A percentile compares a stretch with the other conserved stretches of the same genome.
These are phyloP conservation scores for Mya arenaria DNA, from an alignment of 1,140 invertebrate species.

Conservation along the genomic window DNA sequence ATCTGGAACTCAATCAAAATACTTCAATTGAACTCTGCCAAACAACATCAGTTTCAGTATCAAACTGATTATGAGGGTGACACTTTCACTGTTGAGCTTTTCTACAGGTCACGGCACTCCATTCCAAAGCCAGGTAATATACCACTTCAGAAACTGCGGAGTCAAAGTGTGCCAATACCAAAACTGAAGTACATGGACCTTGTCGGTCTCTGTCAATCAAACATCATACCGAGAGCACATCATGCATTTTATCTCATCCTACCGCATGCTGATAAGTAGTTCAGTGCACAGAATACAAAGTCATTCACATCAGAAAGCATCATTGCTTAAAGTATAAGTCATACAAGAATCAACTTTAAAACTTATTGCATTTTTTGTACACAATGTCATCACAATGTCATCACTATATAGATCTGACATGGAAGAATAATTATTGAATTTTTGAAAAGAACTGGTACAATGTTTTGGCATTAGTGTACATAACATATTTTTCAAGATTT, in stretches of 20 bases:
- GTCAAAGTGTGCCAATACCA: background rate
- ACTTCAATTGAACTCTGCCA: background rate
- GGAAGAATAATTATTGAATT: too few relatives aligned
- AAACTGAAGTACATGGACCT: constrained; percentile 11
- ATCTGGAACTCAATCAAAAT: constrained; percentile 29
- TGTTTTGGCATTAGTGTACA: too few relatives aligned
- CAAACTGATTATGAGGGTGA: constrained; percentile 17
- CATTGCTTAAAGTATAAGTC: too few relatives aligned
- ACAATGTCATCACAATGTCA: too few relatives aligned
- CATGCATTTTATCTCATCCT: constrained; percentile 18
- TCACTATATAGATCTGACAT: too few relatives aligned
- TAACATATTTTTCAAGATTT: too few relatives aligned
- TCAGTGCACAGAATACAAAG: too few relatives aligned
- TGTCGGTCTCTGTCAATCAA: background rate
- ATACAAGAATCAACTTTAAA: too few relatives aligned
- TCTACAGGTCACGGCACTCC: background rate
- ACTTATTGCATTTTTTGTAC: too few relatives aligned
- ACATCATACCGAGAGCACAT: constrained; percentile 19
- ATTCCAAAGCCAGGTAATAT: background rate
- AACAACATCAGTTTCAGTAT: constrained; percentile 12
- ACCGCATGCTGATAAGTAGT: too few relatives aligned
- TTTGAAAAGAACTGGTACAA: too few relatives aligned
- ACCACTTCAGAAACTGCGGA: background rate
- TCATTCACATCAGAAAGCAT: too few relatives aligned
- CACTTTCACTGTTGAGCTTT: background rate